phyloP scores from a whole-genome alignment of 64 coral and sea anemone genomes.

The Stylophora pistillata region DNA sequence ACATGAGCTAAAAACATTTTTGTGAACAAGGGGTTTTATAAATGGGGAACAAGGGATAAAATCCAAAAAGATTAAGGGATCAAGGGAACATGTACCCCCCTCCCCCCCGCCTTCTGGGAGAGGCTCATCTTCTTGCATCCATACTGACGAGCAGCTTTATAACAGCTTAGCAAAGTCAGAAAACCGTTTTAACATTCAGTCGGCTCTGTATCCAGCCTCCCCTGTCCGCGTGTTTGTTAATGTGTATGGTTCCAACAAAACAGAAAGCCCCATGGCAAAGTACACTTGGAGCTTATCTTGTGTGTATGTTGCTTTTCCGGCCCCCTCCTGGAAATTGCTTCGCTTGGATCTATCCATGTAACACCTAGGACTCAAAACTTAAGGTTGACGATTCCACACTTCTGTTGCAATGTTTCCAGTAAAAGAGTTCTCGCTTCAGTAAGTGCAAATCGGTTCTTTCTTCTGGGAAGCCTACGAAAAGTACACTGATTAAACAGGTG shows the following conservation, averaged over 20 bases:
- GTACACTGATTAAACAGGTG: too few relatives aligned
- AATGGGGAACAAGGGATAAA: too few relatives aligned
- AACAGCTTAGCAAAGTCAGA: constrained; percentile 30
- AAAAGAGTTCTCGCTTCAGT: constrained; percentile 1
- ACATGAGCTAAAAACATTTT: too few relatives aligned
- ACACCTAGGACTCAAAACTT: constrained; percentile 7
- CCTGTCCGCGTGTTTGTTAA: constrained; percentile 20
- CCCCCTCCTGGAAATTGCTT: background rate
- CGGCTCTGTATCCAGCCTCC: constrained; percentile 1
- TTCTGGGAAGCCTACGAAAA: too few relatives aligned
- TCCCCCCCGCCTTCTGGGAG: too few relatives aligned
- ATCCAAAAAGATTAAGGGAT: too few relatives aligned
- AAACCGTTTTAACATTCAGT: constrained; percentile 23
- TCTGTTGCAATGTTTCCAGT: constrained; percentile 32
- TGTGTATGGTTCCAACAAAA: background rate
- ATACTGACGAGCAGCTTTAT: constrained; percentile 19
- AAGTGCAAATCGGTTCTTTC: too few relatives aligned
- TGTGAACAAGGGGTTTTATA: too few relatives aligned
- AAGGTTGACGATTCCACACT: constrained; percentile 6
- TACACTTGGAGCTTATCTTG: constrained; percentile 38
- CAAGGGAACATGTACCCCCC: too few relatives aligned
- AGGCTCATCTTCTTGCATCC: constrained; percentile 14
- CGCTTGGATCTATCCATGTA: constrained; percentile 12
- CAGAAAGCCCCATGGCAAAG: background rate
- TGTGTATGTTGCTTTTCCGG: constrained; percentile 4